Base-by-base conservation (phyloP, 1,140 invertebrate genomes). In the Neodiprion pinetum region DNA sequence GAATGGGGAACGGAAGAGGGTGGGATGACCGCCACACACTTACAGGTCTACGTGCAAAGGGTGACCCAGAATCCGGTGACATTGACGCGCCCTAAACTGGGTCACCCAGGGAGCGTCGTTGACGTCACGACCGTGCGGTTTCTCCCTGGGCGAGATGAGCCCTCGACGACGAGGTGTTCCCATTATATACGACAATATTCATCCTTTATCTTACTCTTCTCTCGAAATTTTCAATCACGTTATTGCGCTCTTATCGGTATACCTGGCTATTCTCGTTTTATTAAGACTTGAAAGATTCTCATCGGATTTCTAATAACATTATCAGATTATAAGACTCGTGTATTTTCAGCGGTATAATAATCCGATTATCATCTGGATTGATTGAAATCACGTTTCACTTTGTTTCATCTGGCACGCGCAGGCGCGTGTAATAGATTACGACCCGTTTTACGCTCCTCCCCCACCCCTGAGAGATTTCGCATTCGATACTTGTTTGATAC, bases 51-150 rank as follows among this genome's bases (percentile, higher is more conserved):
- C 9, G 11, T 17, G 9, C n/a, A 61, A 4, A 14, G 53, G 53
- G 53, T 61, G 53, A 61, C 53, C 53, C 53, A 61, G 53, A 61
- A 61, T 7, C 53, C 53, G 53, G 53, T 61, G 53, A 61, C 53
- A 61, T 61, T 61, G 53, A 17, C 11, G n/a, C 53, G 53, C 53
- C 53, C 53, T 61, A 61, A 61, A 61, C 53, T 61, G 53, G 53
- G 53, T 61, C 53, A 61, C n/a, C 53, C 53, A 61, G 53, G 53
- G 53, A 17, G n/a, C 53, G 53, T 40, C 5, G 4, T 40, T 11
- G 53, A 61, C 53, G 53, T 61, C 53, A 9, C 11, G 9, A 40
- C 28, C 53, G 11, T 61, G 53, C n/a, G 53, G 53, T 17, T 61
- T 61, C 53, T 14, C 11, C 53, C 53, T 17, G 5, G 9, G n/a